Conservation (phyloP, 37 sponge, comb jelly and placozoan genomes). For the Dysidea cf. avara region DNA sequence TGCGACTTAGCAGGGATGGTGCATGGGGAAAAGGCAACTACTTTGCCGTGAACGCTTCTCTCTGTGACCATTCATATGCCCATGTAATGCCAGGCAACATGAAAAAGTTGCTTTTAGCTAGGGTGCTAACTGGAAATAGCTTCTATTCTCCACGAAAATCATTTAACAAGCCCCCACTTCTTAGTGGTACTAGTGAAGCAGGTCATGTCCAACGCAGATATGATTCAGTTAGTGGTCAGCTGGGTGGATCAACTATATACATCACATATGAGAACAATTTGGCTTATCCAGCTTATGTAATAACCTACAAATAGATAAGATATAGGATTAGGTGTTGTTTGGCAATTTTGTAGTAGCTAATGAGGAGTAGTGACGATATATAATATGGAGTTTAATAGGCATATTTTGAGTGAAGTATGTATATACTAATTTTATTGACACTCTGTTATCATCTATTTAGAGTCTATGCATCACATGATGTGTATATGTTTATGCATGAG, state of each 20-base stretch:
- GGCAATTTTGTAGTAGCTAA: too few relatives aligned
- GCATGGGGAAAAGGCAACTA: slow-evolving; percentile 72
- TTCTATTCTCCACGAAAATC: slow-evolving; percentile 10
- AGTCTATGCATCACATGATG: too few relatives aligned
- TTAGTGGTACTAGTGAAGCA: not conserved
- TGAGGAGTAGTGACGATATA: too few relatives aligned
- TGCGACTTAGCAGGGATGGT: slow-evolving; percentile 39
- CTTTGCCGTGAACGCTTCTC: slow-evolving; percentile 65
- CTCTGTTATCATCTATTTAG: too few relatives aligned
- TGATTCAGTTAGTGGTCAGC: slow-evolving; percentile 54
- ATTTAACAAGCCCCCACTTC: slow-evolving; percentile 28
- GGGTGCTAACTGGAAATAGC: slow-evolving; percentile 49
- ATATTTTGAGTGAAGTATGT: too few relatives aligned
- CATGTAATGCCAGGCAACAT: not conserved
- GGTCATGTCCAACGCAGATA: slow-evolving; percentile 28
- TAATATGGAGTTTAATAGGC: too few relatives aligned
- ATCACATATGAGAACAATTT: slow-evolving; percentile 65
- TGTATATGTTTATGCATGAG: too few relatives aligned
- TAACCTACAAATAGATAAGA: slow-evolving; percentile 56
- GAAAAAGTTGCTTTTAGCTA: slow-evolving; percentile 50
- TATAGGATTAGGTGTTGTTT: too few relatives aligned
- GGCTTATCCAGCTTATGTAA: slow-evolving; percentile 67
- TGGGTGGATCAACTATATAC: slow-evolving; percentile 56
- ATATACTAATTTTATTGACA: too few relatives aligned
- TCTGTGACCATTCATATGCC: slow-evolving; percentile 46